Conservation (phyloP, 2,113 vertebrate genomes). For the Leucosticte australis region DNA sequence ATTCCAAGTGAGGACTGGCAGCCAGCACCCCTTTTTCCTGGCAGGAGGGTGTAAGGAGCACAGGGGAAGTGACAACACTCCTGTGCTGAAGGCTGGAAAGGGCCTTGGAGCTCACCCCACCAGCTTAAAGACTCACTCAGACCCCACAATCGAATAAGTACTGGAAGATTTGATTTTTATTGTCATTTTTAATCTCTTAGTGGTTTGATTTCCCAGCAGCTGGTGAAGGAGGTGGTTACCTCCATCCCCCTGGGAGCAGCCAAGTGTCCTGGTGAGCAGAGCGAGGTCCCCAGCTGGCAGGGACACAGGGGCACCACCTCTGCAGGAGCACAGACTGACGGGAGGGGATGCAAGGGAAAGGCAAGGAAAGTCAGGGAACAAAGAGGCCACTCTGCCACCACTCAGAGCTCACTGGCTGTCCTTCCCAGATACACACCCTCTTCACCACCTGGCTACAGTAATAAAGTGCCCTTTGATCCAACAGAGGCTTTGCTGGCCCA, state of each 20-base stretch:
- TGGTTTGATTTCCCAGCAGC: background rate
- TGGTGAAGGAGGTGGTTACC: background rate
- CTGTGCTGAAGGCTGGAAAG: background rate
- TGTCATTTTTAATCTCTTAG: background rate
- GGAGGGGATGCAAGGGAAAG: fast-evolving
- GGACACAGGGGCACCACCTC: fast-evolving
- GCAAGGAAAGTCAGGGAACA: fast-evolving
- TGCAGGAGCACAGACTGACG: fast-evolving
- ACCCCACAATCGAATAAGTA: background rate
- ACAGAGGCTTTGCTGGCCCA: background rate
- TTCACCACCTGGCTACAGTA: fast-evolving
- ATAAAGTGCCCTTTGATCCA: background rate
- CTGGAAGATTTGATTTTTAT: background rate
- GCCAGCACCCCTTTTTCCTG: background rate
- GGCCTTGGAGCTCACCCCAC: background rate
- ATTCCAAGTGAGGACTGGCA: background rate
- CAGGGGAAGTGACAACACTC: fast-evolving
- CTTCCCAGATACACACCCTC: fast-evolving
- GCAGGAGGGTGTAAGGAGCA: fast-evolving
- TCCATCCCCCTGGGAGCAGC: background rate
- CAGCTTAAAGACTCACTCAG: background rate
- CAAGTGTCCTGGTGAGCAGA: fast-evolving
- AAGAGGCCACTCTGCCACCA: background rate
- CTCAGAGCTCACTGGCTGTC: background rate
- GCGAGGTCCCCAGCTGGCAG: background rate